Evolutionary conservation across 2,113 vertebrate species (phyloP).

Genomic region (Anarrhichthys ocellatus): DNA sequence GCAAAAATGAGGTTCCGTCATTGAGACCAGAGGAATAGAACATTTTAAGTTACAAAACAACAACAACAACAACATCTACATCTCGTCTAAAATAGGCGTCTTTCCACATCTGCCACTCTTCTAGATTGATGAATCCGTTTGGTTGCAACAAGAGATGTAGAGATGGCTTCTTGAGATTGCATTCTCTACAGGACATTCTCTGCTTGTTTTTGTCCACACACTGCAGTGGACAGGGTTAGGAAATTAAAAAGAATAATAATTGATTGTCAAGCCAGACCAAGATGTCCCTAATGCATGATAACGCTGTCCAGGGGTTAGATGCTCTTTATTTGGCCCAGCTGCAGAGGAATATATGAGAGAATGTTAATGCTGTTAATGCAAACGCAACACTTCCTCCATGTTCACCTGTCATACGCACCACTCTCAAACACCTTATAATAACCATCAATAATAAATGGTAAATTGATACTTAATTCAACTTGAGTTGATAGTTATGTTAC

Average conservation of each 20-base stretch:
- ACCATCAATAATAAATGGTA: no score
- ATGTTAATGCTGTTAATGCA: no score
- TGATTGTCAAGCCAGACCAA: neutral
- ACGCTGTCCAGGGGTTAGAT: no score
- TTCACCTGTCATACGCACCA: no score
- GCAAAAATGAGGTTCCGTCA: neutral
- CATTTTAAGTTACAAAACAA: neutral
- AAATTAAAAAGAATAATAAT: neutral
- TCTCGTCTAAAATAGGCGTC: neutral
- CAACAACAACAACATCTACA: neutral
- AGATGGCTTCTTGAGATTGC: neutral
- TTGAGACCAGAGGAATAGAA: neutral
- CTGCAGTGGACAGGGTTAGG: neutral
- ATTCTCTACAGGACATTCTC: neutral
- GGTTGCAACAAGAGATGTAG: neutral
- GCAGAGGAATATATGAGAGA: no score
- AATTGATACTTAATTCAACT: no score
- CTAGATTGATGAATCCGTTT: neutral
- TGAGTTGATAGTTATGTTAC: no score
- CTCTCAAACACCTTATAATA: no score
- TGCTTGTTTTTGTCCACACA: neutral
- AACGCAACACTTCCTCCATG: no score
- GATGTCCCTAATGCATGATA: neutral
- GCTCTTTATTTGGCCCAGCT: no score
- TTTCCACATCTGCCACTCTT: neutral